phyloP scores from a whole-genome alignment of 2,888 invertebrate genomes.

The Pandemis corylana region DNA sequence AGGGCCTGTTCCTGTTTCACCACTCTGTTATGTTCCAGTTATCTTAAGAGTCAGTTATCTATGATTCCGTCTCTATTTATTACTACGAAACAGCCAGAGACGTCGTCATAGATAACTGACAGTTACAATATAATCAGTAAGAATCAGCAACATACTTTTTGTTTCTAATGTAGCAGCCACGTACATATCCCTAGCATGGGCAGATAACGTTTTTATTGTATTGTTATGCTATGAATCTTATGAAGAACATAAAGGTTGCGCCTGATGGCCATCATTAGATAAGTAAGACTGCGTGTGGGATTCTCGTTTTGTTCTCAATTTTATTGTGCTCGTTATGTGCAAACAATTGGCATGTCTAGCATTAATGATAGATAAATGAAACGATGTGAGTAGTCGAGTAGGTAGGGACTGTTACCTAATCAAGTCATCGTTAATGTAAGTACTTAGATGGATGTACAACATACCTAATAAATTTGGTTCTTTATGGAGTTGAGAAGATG shows the following conservation, averaged over 20 bases:
- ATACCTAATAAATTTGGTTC: no score
- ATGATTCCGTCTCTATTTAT: no score
- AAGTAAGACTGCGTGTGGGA: conserved; percentile 30
- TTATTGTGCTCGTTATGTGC: conserved; percentile 9
- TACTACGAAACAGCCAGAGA: no score
- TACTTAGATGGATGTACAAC: no score
- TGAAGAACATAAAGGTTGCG: conserved; percentile 28
- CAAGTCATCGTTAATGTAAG: background rate
- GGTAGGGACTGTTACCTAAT: background rate
- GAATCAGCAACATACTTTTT: conserved; percentile 4
- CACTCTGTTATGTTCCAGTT: no score
- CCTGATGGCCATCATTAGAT: conserved; percentile 22
- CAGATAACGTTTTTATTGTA: conserved; percentile 27
- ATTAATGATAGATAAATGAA: background rate
- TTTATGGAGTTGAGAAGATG: no score
- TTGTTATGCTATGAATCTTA: conserved; percentile 17
- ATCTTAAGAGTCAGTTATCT: no score
- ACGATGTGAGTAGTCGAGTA: background rate
- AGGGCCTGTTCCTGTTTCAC: no score
- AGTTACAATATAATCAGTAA: background rate
- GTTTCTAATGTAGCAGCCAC: background rate
- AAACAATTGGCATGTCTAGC: background rate
- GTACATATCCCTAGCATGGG: background rate
- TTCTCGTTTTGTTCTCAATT: conserved; percentile 3
- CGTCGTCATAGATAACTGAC: no score